Evolutionary conservation across 2,888 invertebrate genomes (phyloP), one percentile per base, ranked within the genome.

Genomic region (Auanema freiburgensis): DNA sequence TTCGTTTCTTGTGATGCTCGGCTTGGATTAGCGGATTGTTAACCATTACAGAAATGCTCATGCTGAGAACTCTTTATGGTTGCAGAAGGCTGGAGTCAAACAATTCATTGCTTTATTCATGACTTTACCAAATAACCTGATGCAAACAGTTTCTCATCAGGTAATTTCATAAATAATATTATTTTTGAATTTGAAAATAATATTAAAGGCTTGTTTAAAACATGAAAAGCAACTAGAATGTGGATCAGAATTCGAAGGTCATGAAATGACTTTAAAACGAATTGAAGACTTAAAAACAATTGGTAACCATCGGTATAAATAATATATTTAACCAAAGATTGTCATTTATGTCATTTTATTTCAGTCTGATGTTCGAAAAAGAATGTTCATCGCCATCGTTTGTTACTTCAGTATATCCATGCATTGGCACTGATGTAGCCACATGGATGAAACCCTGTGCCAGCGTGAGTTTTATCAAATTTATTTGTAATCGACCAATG

Each of bases 151-250:
- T 23, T 41, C 60, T 1, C 53, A 21, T 21, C 18, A 44, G 25
- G 60, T 60, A 33, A 43, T 16, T 18, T 57, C 40, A 14, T 59
- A 44, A 6, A 12, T 12, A 44, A 63, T 25, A 56, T 63, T 24
- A 49, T 63, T 18, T 18, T 42, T 12, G 12, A 10, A 18, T 57
- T 24, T 23, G 40, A 16, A 25, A 54, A 60, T 14, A 0, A 21
- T 24, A 23, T 23, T 65, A 23, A 52, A 72, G 65, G 67, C 69
- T 16, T 71, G 71, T 58, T 64, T 65, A 14, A 72, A 72, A 54
- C 74, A 72, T 57, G 74, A 74, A 42, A 66, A 72, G 57, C 74
- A 74, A 58, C 58, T 74, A 4, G 65, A 72, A 51, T 74, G 74
- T 55, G 74, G 72, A 11, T 18, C 60, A 12, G 65, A 69, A 4